Base-by-base conservation (phyloP, 2,113 vertebrate species). In the Lamprotornis superbus region DNA sequence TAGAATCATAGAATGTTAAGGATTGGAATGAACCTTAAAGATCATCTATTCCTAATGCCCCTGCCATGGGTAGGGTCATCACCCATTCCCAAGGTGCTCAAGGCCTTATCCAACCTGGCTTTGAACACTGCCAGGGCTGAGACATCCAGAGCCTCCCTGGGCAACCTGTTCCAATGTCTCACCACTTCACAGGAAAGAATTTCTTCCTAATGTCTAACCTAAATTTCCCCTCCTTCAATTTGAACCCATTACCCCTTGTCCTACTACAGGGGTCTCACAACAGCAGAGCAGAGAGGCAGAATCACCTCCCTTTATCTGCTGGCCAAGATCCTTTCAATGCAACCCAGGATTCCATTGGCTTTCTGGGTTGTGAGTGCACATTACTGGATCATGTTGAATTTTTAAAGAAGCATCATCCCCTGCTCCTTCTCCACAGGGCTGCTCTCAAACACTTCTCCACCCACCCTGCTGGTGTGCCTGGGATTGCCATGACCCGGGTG, bases 401-500 rank as follows among this genome's bases (percentile, higher is more conserved):
- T 89, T 68, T 52, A 23, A 82, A 52, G 28, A 46, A 17, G 23
- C 33, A 21, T 68, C 28, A n/a, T 5, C 4, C 37, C 19, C 20
- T 30, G n/a, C 4, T 53, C 28, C 30, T 67, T 52, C 28, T 47
- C n/a, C 16, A 10, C 12, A 24, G 27, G 46, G 28, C 46, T 60
- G 12, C 28, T 74, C 28, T n/a, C 16, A 67, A 15, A 14, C 35
- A 35, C 14, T 56, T 71, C 68, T 67, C 20, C 1, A 1, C 24
- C 30, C 35, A 42, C 12, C 30, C 35, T 67, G 8, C 25, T 25
- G 20, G 12, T 49, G 19, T 30, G 44, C 21, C 31, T 59, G 39
- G 39, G 46, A 25, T 53, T 68, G 24, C 46, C 28, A 9, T 31
- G 28, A 47, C 11, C 5, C 0, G 0, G 1, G 11, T 18, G 11